Conservation (phyloP, 2,888 invertebrate genomes). For the Mythimna albipuncta region DNA sequence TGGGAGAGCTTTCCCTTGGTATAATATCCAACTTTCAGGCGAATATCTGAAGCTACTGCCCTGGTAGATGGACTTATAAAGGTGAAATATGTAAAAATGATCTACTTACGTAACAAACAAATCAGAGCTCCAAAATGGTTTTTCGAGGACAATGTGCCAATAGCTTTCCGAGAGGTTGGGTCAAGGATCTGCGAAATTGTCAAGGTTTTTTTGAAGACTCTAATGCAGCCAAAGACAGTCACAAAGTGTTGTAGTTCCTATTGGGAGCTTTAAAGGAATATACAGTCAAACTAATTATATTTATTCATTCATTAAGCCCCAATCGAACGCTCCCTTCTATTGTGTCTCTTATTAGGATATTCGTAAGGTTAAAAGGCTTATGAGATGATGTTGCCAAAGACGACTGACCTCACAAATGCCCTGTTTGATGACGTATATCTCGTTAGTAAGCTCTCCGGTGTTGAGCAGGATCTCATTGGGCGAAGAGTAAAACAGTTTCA, state of each 20-base stretch:
- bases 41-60: neutral
- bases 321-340: too few relatives aligned
- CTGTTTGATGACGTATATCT: conserved; percentile 81
- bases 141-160: conserved; percentile 69
- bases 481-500: conserved; percentile 79
- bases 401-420: conserved; percentile 82
- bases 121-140: conserved; percentile 79
- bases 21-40: neutral
- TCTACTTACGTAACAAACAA: conserved; percentile 80
- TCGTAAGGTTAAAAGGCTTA: too few relatives aligned
- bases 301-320: too few relatives aligned
- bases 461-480: conserved; percentile 83
- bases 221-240: neutral
- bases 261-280: too few relatives aligned
- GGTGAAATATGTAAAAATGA: neutral
- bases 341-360: too few relatives aligned
- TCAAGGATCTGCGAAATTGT: conserved; percentile 68
- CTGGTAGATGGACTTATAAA: neutral
- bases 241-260: neutral
- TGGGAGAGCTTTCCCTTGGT: neutral
- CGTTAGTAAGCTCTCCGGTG: conserved; percentile 83
- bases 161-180: conserved; percentile 71
- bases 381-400: too few relatives aligned
- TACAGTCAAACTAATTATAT: too few relatives aligned
- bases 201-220: neutral